Conservation (phyloP, 2,797 vertebrate genomes). For the Acrossocheilus fasciatus region DNA sequence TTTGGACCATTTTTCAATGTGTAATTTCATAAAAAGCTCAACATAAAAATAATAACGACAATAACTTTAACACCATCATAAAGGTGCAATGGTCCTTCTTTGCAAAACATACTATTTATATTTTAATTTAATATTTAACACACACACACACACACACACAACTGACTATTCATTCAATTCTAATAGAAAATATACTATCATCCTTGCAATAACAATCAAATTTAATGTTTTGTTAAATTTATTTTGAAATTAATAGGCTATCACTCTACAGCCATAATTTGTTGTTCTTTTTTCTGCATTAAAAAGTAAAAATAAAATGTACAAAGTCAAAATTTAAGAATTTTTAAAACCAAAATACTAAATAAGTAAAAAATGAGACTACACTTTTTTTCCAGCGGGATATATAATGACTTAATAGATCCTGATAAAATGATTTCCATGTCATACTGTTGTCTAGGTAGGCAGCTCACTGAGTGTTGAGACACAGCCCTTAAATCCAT, state of each 20-base stretch:
- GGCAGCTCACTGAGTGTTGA: neutral
- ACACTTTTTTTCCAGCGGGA: neutral
- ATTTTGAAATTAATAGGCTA: neutral
- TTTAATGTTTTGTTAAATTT: neutral
- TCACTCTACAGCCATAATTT: neutral
- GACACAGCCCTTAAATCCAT: neutral
- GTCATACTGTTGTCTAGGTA: neutral
- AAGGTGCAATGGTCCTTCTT: too few species aligned
- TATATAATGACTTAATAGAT: neutral
- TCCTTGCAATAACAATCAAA: neutral
- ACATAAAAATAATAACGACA: neutral
- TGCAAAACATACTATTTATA: neutral
- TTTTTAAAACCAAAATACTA: neutral
- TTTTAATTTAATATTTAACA: neutral
- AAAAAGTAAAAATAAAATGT: neutral
- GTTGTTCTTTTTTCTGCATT: too few species aligned
- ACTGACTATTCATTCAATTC: neutral
- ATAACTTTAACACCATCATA: too few species aligned
- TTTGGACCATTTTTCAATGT: neutral
- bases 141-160: too few species aligned
- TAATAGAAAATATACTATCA: too few species aligned
- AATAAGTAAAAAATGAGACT: neutral
- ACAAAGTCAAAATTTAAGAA: neutral
- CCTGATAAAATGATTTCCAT: neutral
- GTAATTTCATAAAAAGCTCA: neutral